These are phyloP conservation scores for Erythrolamprus reginae DNA, from an alignment of 2,113 vertebrate species.

Conservation along the genomic window DNA sequence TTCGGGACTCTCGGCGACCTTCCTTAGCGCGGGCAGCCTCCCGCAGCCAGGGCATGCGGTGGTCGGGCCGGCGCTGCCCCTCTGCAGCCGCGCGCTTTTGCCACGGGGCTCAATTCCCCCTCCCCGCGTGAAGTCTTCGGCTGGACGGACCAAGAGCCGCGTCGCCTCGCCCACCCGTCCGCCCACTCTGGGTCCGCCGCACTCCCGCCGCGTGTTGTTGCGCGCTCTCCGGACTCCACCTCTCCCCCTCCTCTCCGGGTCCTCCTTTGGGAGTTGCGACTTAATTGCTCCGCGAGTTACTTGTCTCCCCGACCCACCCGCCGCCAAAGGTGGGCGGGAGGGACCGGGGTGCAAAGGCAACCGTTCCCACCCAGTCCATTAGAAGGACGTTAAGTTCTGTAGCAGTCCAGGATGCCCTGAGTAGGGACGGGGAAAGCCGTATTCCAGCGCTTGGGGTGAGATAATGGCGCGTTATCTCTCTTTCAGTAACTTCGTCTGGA, in stretches of 20 bases:
- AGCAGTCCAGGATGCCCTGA: neutral
- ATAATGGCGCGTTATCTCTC: neutral
- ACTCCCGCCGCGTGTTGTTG: neutral
- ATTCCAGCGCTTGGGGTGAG: neutral
- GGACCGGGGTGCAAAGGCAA: too few relatives aligned
- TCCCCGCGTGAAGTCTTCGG: neutral
- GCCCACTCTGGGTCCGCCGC: neutral
- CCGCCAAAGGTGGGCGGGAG: neutral
- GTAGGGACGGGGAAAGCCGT: neutral
- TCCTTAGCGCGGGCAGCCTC: neutral
- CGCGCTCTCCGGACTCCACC: rapidly evolving
- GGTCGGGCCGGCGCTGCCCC: neutral
- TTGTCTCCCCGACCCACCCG: neutral
- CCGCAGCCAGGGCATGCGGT: conserved; percentile 7
- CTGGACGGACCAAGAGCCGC: neutral
- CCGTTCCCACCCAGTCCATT: neutral
- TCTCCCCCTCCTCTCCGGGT: neutral
- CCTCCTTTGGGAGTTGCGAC: neutral
- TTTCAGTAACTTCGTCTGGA: neutral
- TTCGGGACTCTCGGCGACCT: neutral
- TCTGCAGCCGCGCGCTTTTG: neutral
- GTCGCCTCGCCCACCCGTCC: neutral
- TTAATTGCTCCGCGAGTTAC: neutral
- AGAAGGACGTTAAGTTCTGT: neutral
- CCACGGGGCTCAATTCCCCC: neutral